These are phyloP conservation scores for Hemibagrus wyckioides DNA, from an alignment of 2,113 vertebrate genomes.

Conservation along the genomic window DNA sequence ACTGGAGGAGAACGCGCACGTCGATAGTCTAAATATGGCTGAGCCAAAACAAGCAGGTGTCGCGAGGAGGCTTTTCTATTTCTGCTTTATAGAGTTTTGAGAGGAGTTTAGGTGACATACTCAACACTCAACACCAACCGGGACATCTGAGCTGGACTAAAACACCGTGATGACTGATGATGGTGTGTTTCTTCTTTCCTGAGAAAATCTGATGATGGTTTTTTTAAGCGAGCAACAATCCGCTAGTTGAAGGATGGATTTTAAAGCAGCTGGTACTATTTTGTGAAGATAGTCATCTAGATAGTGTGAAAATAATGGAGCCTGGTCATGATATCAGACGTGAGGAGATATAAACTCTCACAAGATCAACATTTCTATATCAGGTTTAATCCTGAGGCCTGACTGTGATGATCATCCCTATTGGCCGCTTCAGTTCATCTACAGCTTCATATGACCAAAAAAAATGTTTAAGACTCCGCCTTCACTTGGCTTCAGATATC, in stretches of 20 bases:
- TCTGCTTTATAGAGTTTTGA: slow-evolving; percentile 16
- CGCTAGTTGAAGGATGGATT: background rate
- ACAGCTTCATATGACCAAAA: background rate
- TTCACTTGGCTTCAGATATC: too few species aligned
- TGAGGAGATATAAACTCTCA: background rate
- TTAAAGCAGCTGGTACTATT: background rate
- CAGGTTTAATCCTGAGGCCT: background rate
- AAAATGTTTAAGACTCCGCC: background rate
- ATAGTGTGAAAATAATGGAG: background rate
- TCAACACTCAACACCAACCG: background rate
- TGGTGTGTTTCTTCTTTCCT: background rate
- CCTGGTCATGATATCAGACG: background rate
- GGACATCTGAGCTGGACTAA: background rate
- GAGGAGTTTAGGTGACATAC: background rate
- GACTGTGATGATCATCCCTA: background rate
- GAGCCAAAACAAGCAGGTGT: slow-evolving; percentile 31
- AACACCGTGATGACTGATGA: background rate
- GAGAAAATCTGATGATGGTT: background rate
- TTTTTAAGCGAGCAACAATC: background rate
- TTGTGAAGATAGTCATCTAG: too few species aligned
- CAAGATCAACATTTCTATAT: background rate
- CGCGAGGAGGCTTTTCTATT: background rate
- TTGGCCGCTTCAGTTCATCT: background rate
- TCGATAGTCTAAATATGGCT: slow-evolving; percentile 30
- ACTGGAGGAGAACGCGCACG: slow-evolving; percentile 3